Base-by-base conservation (phyloP, 2,888 invertebrate genomes). In the Saturnia pavonia region DNA sequence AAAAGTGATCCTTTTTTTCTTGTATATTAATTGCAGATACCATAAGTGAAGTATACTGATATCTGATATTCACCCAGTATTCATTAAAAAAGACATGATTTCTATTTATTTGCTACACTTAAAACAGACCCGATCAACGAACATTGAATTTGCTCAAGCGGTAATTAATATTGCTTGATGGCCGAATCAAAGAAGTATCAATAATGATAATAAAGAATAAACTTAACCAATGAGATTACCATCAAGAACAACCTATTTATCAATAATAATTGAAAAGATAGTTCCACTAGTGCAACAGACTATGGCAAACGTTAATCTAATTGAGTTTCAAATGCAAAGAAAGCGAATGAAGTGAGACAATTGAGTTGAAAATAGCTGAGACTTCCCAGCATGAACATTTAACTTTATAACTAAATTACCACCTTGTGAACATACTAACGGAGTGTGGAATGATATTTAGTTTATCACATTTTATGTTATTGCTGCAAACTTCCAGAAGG, bases 391-490 rank as follows among this genome's bases (percentile, higher is more conserved):
- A 54, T 45, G 69, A 69, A 68, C 74, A 72, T 68, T 72, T 74
- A 80, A 80, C 80, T 82, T 79, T 71, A 67, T 82, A 80, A 82
- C 75, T 67, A 57, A 72, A 79, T 82, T 79, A 80, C 78, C 80
- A 74, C 75, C 71, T 72, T 70, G 67, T n/a, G 63, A 69, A 68
- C 69, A 60, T 68, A 70, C 72, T 79, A 82, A 80, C 80, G 78
- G 78, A 79, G 27, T 51, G 60, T 27, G 2, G 27, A 14, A 27
- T 63, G 60, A 34, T 3, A 27, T 57, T 57, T 63, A 63, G 63
- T 63, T 63, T 16, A 19, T 34, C 25, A 1, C 14, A 27, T 27
- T 34, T 34, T 34, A 34, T 2, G 34, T 34, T 34, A 34, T 34
- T 34, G 34, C 34, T 4, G 34, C 34, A 34, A 34, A 34, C 34